These are phyloP conservation scores for Prunella strophiata DNA, from an alignment of 2,797 vertebrate genomes.

Conservation along the genomic window DNA sequence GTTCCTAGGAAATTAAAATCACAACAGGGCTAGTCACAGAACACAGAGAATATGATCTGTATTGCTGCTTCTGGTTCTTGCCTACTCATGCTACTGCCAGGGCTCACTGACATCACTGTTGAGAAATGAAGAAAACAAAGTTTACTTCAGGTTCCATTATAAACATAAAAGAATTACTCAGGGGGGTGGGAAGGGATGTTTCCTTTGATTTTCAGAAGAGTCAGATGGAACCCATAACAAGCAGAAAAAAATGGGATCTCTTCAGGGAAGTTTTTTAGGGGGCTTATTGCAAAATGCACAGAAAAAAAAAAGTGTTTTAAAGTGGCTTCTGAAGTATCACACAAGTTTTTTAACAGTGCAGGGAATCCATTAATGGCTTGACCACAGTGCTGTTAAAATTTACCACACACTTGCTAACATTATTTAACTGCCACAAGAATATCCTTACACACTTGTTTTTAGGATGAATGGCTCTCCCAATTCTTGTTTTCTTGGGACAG, in stretches of 20 bases:
- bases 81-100: background rate
- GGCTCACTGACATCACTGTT: background rate
- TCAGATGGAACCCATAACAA: background rate
- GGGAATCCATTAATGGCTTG: background rate
- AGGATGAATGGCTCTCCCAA: background rate
- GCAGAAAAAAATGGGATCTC: background rate
- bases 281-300: background rate
- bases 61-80: background rate
- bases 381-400: background rate
- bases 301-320: background rate
- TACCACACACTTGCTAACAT: background rate
- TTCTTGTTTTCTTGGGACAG: background rate
- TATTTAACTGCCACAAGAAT: background rate
- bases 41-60: background rate
- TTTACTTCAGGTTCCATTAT: background rate
- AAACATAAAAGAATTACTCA: constrained; percentile 4
- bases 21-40: background rate
- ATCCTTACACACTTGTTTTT: background rate
- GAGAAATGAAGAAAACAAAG: constrained; percentile 11
- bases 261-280: background rate
- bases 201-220: background rate
- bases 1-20: constrained; percentile 14
- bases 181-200: background rate
- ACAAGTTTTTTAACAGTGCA: background rate
- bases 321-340: background rate